Conservation (phyloP, 2,797 vertebrate species). For the Sebastes iracundus region DNA sequence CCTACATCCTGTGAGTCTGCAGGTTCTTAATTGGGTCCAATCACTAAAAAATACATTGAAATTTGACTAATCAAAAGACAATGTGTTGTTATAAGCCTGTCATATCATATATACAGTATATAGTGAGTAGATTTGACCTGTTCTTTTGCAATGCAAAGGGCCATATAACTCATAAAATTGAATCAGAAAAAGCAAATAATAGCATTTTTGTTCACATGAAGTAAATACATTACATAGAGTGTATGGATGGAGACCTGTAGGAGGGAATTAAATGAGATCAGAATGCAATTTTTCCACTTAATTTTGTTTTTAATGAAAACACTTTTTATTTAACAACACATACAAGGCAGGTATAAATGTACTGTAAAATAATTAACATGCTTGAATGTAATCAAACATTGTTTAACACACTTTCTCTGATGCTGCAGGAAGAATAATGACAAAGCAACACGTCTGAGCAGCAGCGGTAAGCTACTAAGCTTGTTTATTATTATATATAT, state of each 20-base stretch:
- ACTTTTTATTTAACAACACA: not conserved
- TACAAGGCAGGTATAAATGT: not conserved
- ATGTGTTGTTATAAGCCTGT: too few species aligned
- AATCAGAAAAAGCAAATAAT: not conserved
- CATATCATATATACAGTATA: too few species aligned
- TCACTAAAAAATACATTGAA: not conserved
- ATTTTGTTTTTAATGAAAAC: not conserved
- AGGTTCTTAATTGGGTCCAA: not conserved
- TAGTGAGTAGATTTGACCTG: not conserved
- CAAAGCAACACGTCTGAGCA: constrained; percentile 89
- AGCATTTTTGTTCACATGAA: not conserved
- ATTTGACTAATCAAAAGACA: not conserved
- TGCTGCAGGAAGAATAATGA: constrained; percentile 86
- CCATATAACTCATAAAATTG: not conserved
- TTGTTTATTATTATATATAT: not conserved
- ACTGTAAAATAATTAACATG: not conserved
- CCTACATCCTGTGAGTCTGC: not conserved
- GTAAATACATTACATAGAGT: not conserved
- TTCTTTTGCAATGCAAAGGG: not conserved
- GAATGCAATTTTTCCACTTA: not conserved
- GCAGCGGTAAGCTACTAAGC: constrained; percentile 80
- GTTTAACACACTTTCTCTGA: not conserved
- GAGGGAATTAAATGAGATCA: not conserved
- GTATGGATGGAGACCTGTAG: not conserved
- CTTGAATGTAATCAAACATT: not conserved